Base-by-base conservation (phyloP, 1,140 invertebrate species). In the Orussus abietinus region DNA sequence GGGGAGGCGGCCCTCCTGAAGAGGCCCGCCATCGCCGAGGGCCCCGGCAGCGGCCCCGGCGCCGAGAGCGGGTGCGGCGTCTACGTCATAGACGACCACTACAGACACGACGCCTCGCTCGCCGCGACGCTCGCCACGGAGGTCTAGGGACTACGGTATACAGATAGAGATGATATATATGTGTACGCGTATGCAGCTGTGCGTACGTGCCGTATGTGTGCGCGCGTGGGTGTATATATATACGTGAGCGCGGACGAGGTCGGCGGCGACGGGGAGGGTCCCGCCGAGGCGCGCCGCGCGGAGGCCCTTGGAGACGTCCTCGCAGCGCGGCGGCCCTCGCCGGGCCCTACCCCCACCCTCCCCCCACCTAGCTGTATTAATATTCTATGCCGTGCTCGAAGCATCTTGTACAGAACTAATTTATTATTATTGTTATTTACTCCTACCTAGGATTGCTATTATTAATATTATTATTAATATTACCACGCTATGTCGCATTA, bases 81-180 rank as follows among this genome's bases (percentile, higher is more conserved):
- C 42, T 81, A 79, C 64, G 77, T 81, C 58, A 80, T 81, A 66
- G 79, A 80, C 59, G 80, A 80, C 64, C 79, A 81, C 59, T 81
- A 77, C 55, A 70, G 71, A 55, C 75, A 75, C 40, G 75, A 77
- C 54, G 59, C 73, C 51, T 48, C 75, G 42, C 51, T 71, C 18
- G 62, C 69, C 37, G 76, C 74, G 31, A 75, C 78, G 46, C 77
- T 80, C 51, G 80, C 79, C 38, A 82, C 80, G 32, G 78, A 82
- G 66, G 80, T 82, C 55, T 82, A 79, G 75, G 60, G n/a, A n/a
- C n/a, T n/a, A n/a, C n/a, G n/a, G n/a, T n/a, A n/a, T n/a, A n/a
- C n/a, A n/a, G n/a, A n/a, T n/a, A n/a, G n/a, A n/a, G n/a, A n/a
- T n/a, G 10, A 1, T n/a, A 3, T 18, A 3, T 33, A 1, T 10